phyloP scores from a whole-genome alignment of 2,113 vertebrate species.

The Addax nasomaculatus region DNA sequence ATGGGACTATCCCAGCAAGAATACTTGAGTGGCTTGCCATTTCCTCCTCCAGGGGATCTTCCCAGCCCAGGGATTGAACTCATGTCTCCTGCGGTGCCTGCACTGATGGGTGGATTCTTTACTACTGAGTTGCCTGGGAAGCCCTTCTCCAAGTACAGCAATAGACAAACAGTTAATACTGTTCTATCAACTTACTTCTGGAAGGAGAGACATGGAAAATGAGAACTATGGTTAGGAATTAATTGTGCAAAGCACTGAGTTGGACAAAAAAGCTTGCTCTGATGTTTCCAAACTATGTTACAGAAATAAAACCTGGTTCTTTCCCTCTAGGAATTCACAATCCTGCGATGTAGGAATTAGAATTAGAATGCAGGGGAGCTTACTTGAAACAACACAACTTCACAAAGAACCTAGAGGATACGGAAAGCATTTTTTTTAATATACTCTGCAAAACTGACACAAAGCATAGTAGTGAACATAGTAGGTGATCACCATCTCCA shows the following conservation, averaged over 20 bases:
- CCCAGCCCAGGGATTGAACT: neutral
- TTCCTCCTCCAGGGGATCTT: neutral
- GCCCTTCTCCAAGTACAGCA: neutral
- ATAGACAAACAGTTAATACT: neutral
- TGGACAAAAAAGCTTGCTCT: neutral
- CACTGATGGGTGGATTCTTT: neutral
- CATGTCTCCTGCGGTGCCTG: fast-evolving
- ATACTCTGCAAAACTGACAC: neutral
- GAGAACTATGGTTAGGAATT: neutral
- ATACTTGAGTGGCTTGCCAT: neutral
- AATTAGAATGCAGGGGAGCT: neutral
- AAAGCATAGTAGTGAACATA: neutral
- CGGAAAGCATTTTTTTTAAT: neutral
- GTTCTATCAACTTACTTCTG: neutral
- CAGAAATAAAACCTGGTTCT: neutral
- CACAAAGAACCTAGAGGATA: neutral
- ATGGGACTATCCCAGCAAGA: neutral
- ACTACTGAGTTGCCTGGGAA: neutral
- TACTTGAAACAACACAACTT: neutral
- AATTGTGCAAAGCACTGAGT: neutral
- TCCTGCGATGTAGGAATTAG: neutral
- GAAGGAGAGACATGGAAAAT: neutral
- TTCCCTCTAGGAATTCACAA: neutral
- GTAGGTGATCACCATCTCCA: neutral
- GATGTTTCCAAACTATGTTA: neutral